A percentile compares a stretch with the other conserved stretches of the same genome.
These are phyloP conservation scores for Apis laboriosa DNA, from an alignment of 1,140 invertebrate genomes.

Conservation along the genomic window DNA sequence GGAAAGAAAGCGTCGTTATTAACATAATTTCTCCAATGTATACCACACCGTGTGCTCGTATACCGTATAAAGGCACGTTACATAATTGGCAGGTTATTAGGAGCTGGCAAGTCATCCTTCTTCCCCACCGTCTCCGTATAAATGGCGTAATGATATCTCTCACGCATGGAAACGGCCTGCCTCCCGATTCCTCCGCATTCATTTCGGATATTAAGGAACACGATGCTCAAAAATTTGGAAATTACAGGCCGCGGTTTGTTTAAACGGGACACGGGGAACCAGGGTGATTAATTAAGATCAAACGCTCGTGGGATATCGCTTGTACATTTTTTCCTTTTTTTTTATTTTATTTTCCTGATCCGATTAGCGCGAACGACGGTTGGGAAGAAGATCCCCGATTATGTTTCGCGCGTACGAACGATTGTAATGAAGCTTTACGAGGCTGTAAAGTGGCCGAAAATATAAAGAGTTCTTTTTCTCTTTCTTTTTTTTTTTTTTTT, in stretches of 20 bases:
- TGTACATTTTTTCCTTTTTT: not conserved
- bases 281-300: slow-evolving; percentile 31
- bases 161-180: not conserved
- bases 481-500: no score
- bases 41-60: not conserved
- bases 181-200: not conserved
- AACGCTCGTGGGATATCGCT: not conserved
- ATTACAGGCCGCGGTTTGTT: not conserved
- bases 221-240: not conserved
- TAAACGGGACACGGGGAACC: no score
- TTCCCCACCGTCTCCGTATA: not conserved
- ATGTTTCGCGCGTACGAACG: slow-evolving; percentile 1
- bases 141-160: slow-evolving; percentile 14
- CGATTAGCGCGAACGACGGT: not conserved
- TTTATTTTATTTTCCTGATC: no score
- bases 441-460: slow-evolving; percentile 30
- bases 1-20: not conserved
- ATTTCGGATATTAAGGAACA: not conserved
- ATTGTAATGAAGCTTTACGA: slow-evolving; percentile 46
- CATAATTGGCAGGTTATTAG: slow-evolving; percentile 34
- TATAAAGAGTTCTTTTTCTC: not conserved
- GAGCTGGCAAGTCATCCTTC: not conserved
- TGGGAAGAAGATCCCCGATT: not conserved
- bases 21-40: slow-evolving; percentile 18
- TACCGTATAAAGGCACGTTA: not conserved